Percentiles rank a stretch among this genome's conserved stretches.
Conservation (phyloP, 1,140 invertebrate genomes). For the Rhagoletis zephyria region DNA sequence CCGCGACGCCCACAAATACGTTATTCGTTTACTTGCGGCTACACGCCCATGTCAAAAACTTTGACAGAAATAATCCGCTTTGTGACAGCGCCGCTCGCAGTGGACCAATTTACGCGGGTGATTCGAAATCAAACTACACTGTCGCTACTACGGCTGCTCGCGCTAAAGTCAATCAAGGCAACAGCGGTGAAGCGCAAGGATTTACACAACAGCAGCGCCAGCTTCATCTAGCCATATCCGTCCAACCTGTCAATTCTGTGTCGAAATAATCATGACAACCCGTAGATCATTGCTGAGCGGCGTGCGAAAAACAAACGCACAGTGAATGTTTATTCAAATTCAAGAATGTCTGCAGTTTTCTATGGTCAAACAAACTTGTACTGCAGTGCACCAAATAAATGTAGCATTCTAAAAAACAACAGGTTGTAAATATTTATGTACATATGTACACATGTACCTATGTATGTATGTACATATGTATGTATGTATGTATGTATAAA, state of each 20-base stretch:
- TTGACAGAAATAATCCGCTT: slow-evolving; percentile 44
- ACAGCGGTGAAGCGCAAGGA: neutral
- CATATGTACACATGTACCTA: neutral
- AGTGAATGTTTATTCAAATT: neutral
- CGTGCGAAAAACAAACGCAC: slow-evolving; percentile 14
- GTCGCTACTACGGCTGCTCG: neutral
- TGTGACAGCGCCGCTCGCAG: neutral
- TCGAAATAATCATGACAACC: slow-evolving; percentile 36
- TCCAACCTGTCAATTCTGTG: slow-evolving; percentile 25
- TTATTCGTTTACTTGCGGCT: neutral
- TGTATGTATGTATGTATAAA: neutral
- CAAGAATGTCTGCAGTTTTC: neutral
- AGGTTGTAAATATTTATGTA: neutral
- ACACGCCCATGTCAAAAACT: slow-evolving; percentile 39
- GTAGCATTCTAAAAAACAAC: slow-evolving; percentile 27
- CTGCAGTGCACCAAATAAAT: neutral
- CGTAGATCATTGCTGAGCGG: neutral
- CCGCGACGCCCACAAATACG: neutral
- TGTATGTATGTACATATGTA: neutral
- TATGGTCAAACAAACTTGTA: neutral
- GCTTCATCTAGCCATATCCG: neutral
- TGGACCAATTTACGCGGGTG: slow-evolving; percentile 19
- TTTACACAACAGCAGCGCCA: neutral
- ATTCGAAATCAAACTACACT: neutral
- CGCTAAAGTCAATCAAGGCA: neutral